A percentile compares a stretch with the other conserved stretches of the same genome.
These are phyloP conservation scores for Corbicula japonica DNA, from an alignment of 2,888 invertebrate species.

Conservation along the genomic window DNA sequence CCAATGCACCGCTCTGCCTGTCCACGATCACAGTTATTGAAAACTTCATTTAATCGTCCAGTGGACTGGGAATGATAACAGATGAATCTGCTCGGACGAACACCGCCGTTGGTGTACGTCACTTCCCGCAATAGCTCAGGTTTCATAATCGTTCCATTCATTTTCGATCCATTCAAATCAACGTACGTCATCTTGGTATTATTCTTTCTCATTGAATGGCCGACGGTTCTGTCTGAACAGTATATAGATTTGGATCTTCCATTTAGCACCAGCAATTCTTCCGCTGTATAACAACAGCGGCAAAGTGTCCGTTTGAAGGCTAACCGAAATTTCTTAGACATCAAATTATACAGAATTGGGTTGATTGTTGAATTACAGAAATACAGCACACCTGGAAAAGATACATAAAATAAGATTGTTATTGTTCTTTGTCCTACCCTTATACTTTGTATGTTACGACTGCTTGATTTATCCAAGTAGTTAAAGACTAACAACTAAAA, in stretches of 20 bases:
- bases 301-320: conserved; percentile 59
- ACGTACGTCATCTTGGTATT: conserved; percentile 36
- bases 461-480: no score
- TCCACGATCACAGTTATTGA: conserved; percentile 20
- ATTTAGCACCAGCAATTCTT: conserved; percentile 56
- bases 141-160: conserved; percentile 28
- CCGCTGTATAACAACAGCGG: conserved; percentile 50
- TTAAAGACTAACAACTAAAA: no score
- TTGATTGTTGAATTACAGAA: conserved; percentile 60
- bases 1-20: conserved; percentile 3
- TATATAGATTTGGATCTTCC: conserved; percentile 56
- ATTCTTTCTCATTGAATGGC: conserved; percentile 26
- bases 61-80: conserved; percentile 38
- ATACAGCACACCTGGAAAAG: conserved; percentile 54
- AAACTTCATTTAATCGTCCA: conserved; percentile 53
- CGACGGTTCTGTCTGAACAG: conserved; percentile 49
- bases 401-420: not conserved
- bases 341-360: conserved; percentile 55
- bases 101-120: conserved; percentile 25
- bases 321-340: conserved; percentile 62
- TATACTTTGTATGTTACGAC: no score
- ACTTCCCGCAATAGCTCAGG: conserved; percentile 21
- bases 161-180: conserved; percentile 42
- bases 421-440: no score
- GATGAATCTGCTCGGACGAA: conserved; percentile 18